These are phyloP conservation scores for Blastomussa wellsi DNA, from an alignment of 92 coral and sea anemone species.

Conservation along the genomic window DNA sequence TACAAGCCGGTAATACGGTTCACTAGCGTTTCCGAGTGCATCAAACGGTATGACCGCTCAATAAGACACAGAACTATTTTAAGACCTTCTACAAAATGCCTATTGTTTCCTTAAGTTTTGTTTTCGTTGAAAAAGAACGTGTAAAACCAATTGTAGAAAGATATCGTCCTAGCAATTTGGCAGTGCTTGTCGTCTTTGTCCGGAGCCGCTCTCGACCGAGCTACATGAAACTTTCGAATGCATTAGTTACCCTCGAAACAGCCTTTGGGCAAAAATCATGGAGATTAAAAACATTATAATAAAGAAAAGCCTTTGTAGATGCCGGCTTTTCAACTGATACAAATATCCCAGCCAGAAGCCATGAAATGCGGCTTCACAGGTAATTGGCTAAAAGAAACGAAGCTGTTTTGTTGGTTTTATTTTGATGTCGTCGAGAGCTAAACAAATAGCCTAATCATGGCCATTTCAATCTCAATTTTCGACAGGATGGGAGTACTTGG, in stretches of 20 bases:
- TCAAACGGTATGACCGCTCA: slow-evolving; percentile 15
- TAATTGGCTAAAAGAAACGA: slow-evolving; percentile 55
- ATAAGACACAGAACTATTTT: slow-evolving; percentile 39
- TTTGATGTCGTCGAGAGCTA: slow-evolving; percentile 51
- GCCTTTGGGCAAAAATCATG: slow-evolving; percentile 66
- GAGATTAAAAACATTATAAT: slow-evolving; percentile 51
- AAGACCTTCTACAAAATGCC: slow-evolving; percentile 40
- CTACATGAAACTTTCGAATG: slow-evolving; percentile 34
- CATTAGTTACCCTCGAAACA: slow-evolving; percentile 41
- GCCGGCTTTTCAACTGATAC: slow-evolving; percentile 56
- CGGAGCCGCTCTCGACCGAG: slow-evolving; percentile 19
- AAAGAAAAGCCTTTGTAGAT: slow-evolving; percentile 61
- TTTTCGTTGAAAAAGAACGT: slow-evolving; percentile 43
- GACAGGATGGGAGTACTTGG: slow-evolving; percentile 45
- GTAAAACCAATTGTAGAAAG: slow-evolving; percentile 48
- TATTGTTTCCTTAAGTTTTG: slow-evolving; percentile 53
- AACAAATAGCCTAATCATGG: slow-evolving; percentile 49
- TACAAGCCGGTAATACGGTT: slow-evolving; percentile 27
- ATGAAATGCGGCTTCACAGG: slow-evolving; percentile 41
- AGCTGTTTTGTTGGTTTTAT: slow-evolving; percentile 53
- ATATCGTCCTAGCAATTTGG: not conserved
- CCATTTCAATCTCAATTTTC: slow-evolving; percentile 47
- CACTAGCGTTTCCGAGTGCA: slow-evolving; percentile 13
- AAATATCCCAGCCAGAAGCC: slow-evolving; percentile 47
- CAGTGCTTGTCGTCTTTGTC: slow-evolving; percentile 13